phyloP scores from a whole-genome alignment of 2,797 vertebrate genomes.

The Neosilurus mollespiculum region DNA sequence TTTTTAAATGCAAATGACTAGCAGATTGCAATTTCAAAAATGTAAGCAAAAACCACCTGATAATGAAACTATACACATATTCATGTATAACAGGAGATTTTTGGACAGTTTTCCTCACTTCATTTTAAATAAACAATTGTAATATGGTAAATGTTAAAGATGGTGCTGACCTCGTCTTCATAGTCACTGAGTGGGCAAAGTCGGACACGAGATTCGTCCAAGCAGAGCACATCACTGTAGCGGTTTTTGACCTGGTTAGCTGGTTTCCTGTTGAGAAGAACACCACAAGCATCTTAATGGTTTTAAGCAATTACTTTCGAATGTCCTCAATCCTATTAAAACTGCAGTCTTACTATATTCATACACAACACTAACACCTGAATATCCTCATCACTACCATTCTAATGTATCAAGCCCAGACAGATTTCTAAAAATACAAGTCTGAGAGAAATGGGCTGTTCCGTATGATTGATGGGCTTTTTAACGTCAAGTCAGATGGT shows the following conservation, averaged over 20 bases:
- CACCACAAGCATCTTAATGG: not conserved
- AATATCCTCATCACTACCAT: not conserved
- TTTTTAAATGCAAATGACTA: too few relatives aligned
- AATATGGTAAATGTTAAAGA: not conserved
- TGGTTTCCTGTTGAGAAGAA: constrained; percentile 70
- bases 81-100: too few relatives aligned
- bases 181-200: constrained; percentile 75
- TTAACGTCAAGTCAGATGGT: too few relatives aligned
- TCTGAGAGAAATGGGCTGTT: too few relatives aligned
- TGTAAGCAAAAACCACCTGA: too few relatives aligned
- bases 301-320: not conserved
- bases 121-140: not conserved
- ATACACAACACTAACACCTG: not conserved
- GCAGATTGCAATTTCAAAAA: too few relatives aligned
- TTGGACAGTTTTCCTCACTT: too few relatives aligned
- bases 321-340: not conserved
- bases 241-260: constrained; percentile 85
- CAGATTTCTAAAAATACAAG: too few relatives aligned
- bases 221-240: constrained; percentile 84
- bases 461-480: too few relatives aligned
- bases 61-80: too few relatives aligned
- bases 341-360: not conserved
- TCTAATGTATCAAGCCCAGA: not conserved
- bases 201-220: constrained; percentile 82
- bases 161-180: constrained; percentile 73